Evolutionary conservation across 2,888 invertebrate species (phyloP), one percentile per base, ranked within the genome.

Genomic region (Lithophane ornitopus): DNA sequence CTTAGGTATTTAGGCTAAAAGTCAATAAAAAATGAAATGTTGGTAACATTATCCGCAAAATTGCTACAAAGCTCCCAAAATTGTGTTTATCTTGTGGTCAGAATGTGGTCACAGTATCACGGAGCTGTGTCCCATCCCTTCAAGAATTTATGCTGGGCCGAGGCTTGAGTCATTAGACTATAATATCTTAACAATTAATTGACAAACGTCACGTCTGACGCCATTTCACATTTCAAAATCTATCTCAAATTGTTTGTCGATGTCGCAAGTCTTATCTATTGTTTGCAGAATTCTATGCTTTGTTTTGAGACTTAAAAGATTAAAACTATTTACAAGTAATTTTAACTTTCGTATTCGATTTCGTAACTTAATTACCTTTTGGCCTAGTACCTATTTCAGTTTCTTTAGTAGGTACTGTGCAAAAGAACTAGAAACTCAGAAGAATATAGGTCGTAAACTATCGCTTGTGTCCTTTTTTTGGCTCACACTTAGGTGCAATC

Each of bases 141-240:
- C 16, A n/a, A 49, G 44, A 72, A 75, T 87, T 75, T 74, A 72
- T 6, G 63, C 63, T 28, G 28, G 41, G 28, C 56, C 63, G 16
- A 34, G 14, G 56, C 56, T 52, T 41, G 16, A 72, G 61, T 80
- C 76, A 74, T 85, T 76, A 75, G 72, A 70, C 59, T 67, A 49
- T 80, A 87, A 85, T 82, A 52, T 76, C 71, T 59, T 41, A 28
- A 71, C 72, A 83, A 83, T 76, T 75, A 86, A 78, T 76, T 88
- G 72, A 76, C 76, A 78, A 80, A 71, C 28, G 71, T 71, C 78
- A 88, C 76, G 58, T 61, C 54, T 44, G n/a, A 54, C 41, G 39
- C 66, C 76, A 74, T 84, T 80, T 78, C 70, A 59, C 66, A 70
- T 76, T 78, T 78, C 75, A 11, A 70, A 80, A 71, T 39, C 52